These are phyloP conservation scores for Platysternon megacephalum DNA, from an alignment of 2,113 vertebrate species.

Conservation along the genomic window DNA sequence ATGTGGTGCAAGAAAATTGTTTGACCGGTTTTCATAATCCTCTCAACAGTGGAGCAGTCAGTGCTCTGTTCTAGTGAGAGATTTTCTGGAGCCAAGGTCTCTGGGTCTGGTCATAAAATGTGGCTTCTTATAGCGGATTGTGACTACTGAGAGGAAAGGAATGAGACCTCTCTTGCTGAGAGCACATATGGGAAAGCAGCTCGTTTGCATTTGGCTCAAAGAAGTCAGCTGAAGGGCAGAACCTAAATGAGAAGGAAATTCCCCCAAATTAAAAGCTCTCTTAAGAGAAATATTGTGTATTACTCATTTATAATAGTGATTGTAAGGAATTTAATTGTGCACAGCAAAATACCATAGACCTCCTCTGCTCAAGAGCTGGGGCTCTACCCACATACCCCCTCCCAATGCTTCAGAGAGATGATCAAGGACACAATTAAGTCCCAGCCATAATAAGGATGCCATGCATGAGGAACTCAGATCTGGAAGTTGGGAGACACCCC, in stretches of 20 bases:
- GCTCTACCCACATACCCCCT: not conserved
- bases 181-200: not conserved
- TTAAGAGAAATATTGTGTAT: not conserved
- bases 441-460: not conserved
- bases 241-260: not conserved
- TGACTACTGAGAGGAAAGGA: not conserved
- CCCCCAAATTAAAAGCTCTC: not conserved
- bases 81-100: not conserved
- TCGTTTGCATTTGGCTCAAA: not conserved
- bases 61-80: conserved; percentile 48
- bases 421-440: not conserved
- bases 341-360: not conserved
- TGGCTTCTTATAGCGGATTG: not conserved
- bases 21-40: conserved; percentile 53
- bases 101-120: not conserved
- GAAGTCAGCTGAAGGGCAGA: not conserved
- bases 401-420: not conserved
- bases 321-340: not conserved
- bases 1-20: conserved; percentile 19
- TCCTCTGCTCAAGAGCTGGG: not conserved
- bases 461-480: not conserved
- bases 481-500: not conserved
- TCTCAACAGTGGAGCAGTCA: not conserved
- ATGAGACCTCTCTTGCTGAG: not conserved
- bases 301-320: not conserved